Conservation (phyloP, 2,797 vertebrate species). For the Pachyuromys duprasi region DNA sequence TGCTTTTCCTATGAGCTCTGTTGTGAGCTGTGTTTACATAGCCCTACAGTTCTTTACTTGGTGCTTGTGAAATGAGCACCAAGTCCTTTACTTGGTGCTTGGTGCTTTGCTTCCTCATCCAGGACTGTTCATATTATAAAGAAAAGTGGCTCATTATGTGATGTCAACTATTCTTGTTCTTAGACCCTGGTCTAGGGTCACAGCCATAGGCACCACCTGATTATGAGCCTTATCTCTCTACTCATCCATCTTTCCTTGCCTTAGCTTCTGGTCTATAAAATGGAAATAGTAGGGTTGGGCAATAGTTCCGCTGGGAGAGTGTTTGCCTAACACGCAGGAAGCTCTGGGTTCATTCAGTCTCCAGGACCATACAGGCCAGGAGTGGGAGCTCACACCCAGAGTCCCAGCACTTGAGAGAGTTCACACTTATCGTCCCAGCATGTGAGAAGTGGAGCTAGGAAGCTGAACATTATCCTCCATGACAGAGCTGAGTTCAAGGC, state of each 20-base stretch:
- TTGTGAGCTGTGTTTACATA: slow-evolving; percentile 35
- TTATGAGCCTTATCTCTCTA: background rate
- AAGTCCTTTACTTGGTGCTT: slow-evolving; percentile 49
- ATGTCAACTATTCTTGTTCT: background rate
- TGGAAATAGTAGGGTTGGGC: background rate
- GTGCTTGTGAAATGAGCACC: slow-evolving; percentile 26
- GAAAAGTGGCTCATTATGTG: background rate
- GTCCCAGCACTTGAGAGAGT: too few relatives aligned
- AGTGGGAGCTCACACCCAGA: background rate
- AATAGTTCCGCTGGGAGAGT: background rate
- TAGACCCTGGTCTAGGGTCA: background rate
- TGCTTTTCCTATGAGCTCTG: background rate
- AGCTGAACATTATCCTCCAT: too few relatives aligned
- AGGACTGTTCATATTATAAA: slow-evolving; percentile 11
- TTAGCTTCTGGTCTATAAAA: slow-evolving; percentile 9
- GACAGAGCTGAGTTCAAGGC: background rate
- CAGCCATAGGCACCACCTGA: background rate
- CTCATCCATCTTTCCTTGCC: background rate
- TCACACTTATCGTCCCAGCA: background rate
- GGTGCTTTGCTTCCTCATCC: background rate
- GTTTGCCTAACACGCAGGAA: background rate
- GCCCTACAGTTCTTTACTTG: slow-evolving; percentile 43
- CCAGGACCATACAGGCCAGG: background rate
- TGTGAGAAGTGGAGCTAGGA: background rate
- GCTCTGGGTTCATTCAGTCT: background rate